These are phyloP conservation scores for Bicyclus anynana DNA, from an alignment of 1,140 invertebrate genomes.

Conservation along the genomic window DNA sequence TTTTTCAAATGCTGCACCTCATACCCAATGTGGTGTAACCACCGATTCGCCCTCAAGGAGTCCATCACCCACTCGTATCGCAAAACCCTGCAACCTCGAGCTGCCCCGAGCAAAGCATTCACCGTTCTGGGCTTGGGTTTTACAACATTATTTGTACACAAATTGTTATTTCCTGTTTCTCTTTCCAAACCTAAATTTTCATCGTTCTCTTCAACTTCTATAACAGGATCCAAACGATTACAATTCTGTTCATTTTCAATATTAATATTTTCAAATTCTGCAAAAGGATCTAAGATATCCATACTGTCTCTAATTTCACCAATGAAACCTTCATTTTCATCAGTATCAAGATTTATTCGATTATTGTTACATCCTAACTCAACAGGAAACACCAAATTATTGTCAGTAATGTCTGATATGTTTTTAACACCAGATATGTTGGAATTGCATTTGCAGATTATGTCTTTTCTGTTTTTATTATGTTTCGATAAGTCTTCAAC, in stretches of 20 bases:
- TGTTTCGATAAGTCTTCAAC: conserved; percentile 5
- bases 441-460: conserved; percentile 1
- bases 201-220: not conserved
- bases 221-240: not conserved
- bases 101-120: conserved; percentile 50
- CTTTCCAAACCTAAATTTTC: not conserved
- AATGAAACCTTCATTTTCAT: not conserved
- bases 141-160: not conserved
- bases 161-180: not conserved
- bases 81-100: conserved; percentile 49
- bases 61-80: conserved; percentile 39
- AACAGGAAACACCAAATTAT: not conserved
- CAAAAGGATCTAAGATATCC: not conserved
- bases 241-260: not conserved
- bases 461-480: not conserved
- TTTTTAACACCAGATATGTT: conserved; percentile 13
- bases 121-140: conserved; percentile 43
- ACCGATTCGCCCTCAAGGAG: conserved; percentile 28
- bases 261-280: no score
- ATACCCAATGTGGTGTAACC: conserved; percentile 49
- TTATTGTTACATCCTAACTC: not conserved
- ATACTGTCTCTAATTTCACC: not conserved
- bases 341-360: not conserved
- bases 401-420: not conserved
- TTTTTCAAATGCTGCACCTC: conserved; percentile 58